Percentiles rank a stretch among this genome's conserved stretches.
phyloP scores from a whole-genome alignment of 2,113 vertebrate genomes.

The Scophthalmus maximus region DNA sequence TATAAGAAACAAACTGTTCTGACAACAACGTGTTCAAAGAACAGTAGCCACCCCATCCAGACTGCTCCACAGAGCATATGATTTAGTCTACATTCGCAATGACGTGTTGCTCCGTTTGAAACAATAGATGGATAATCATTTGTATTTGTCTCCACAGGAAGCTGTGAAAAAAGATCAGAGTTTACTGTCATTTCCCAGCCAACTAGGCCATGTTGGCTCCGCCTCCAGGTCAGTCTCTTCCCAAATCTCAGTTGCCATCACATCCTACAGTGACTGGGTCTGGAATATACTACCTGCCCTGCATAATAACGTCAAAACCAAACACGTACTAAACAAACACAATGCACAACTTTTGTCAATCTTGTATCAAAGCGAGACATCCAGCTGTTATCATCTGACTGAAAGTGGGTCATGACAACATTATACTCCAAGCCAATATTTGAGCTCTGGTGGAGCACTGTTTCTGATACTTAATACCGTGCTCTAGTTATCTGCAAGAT shows the following conservation, averaged over 20 bases:
- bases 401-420: constrained; percentile 53
- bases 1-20: not conserved
- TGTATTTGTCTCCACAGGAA: constrained; percentile 79
- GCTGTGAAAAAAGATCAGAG: constrained; percentile 86
- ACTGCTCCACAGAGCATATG: constrained; percentile 15
- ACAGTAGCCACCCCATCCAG: constrained; percentile 6
- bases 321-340: constrained; percentile 19
- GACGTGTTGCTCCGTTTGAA: constrained; percentile 44
- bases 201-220: constrained; percentile 82
- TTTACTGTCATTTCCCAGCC: constrained; percentile 84
- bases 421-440: constrained; percentile 19
- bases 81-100: constrained; percentile 57
- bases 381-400: constrained; percentile 35
- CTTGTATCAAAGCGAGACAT: not conserved
- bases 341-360: constrained; percentile 19
- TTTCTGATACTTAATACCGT: not conserved
- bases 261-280: constrained; percentile 21
- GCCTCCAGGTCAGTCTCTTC: constrained; percentile 82
- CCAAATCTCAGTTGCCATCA: constrained; percentile 41
- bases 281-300: constrained; percentile 13
- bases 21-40: not conserved
- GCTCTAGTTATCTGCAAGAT: not conserved
- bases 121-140: constrained; percentile 75
- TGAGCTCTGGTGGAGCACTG: constrained; percentile 21
- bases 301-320: constrained; percentile 15